A percentile compares a stretch with the other conserved stretches of the same genome.
Evolutionary conservation across 2,797 vertebrate species (phyloP).

Genomic region (Pristis pectinata): DNA sequence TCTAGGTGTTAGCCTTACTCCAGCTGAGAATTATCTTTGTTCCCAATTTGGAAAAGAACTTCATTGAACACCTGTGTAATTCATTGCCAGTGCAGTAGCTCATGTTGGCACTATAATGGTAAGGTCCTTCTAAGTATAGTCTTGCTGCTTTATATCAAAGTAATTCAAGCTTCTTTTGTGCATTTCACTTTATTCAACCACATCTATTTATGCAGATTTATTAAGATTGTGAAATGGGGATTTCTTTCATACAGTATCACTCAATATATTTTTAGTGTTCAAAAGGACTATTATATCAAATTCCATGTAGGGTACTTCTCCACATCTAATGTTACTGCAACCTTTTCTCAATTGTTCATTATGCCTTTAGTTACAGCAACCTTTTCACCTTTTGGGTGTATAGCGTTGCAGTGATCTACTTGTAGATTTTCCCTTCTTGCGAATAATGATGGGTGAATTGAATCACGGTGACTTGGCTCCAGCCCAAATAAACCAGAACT

Average conservation of each 20-base stretch:
- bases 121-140: not conserved
- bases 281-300: not conserved
- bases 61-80: not conserved
- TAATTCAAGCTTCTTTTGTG: not conserved
- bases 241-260: not conserved
- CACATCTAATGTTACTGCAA: not conserved
- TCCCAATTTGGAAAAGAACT: not conserved
- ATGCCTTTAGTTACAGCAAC: not conserved
- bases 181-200: not conserved
- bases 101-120: not conserved
- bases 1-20: not conserved
- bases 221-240: not conserved
- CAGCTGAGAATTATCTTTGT: not conserved
- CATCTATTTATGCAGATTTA: not conserved
- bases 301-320: not conserved
- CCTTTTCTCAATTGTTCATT: constrained; percentile 2
- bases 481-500: not conserved
- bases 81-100: not conserved
- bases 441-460: not conserved
- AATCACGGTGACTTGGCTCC: not conserved
- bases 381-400: not conserved
- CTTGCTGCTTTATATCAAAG: not conserved
- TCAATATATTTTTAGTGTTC: not conserved
- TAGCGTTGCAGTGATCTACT: not conserved
- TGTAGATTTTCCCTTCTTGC: not conserved